Base-by-base conservation (phyloP, 2,113 vertebrate genomes). In the Pyxicephalus adspersus region DNA sequence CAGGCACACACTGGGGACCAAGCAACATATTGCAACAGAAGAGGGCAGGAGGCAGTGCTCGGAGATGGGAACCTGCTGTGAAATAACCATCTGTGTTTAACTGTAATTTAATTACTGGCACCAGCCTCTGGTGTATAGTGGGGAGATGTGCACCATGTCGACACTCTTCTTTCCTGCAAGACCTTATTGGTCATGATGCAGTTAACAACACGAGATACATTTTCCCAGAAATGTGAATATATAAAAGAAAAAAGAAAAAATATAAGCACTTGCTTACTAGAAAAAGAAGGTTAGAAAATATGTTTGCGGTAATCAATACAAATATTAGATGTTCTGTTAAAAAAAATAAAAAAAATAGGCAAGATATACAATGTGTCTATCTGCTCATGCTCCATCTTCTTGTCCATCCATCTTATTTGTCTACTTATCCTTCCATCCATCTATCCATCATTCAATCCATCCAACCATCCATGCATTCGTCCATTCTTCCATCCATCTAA, bases 31-130 rank as follows among this genome's bases (percentile, higher is more conserved):
- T 92, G 89, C 81, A 90, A 89, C 85, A 89, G 89, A 90, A 87
- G 83, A 81, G 84, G 83, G 86, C 83, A 85, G 88, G 84, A 90
- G 80, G 84, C 87, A 74, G 68, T 83, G 80, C 90, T 92, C 87
- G 83, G 87, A 89, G 90, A 86, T 89, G 89, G 90, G 85, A 87
- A 92, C 90, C 89, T 91, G 89, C 89, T 91, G 86, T 89, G 90
- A 90, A 90, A 90, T 90, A 89, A 90, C 89, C 92, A 92, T 93
- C 92, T 92, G 93, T 89, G 89, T 91, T 89, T 91, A 90, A 89
- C 86, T 89, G 85, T 92, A 92, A 93, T 93, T 94, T 94, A 92
- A 94, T 94, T 92, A 93, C 87, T 85, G 86, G 83, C 84, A 92
- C 82, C 87, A 88, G 90, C 80, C 84, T 91, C 93, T 90, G 90